Base-by-base conservation (phyloP, 2,888 invertebrate genomes). In the Temnothorax rugatulus region DNA sequence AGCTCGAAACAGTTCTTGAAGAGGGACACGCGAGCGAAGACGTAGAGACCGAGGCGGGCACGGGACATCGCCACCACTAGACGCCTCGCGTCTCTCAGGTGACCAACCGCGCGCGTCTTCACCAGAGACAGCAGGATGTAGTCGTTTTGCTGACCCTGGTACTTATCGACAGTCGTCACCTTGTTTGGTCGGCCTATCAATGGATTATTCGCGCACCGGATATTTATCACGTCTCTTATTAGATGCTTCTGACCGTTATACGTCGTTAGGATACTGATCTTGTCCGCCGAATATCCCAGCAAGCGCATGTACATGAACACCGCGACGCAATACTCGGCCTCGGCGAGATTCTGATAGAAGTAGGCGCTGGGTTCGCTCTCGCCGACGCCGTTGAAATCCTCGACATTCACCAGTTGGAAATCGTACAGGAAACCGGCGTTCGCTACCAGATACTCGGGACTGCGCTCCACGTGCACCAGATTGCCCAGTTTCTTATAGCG, bases 91-190 rank as follows among this genome's bases (percentile, higher is more conserved):
- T 99, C 99, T 50, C 99, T 96, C 87, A 99, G 96, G 96, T 99
- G 99, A 54, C 99, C 99, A n/a, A 99, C 99, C 0, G 99, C 98
- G 93, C 97, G 97, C 0, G 99, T 99, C 87, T 99, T 96, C 34
- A 99, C 99, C 68, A 99, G 95, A 0, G 99, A 99, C 71, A 99
- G 96, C 21, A 99, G 96, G 85, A 99, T 99, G 93, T 98, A 99
- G 95, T 99, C 99, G 95, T 99, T 99, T 95, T 99, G 99, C 94
- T 99, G 99, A 83, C 99, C 99, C 94, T 99, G 99, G 95, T 99
- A 99, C 94, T 99, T 99, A 95, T 99, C 99, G 25, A 99, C 99
- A 0, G 99, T 99, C 0, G 98, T 98, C 41, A 98, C 97, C 96
- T 99, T 99, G 90, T 98, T 97, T 0, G 99, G 99, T 92, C 97